A percentile compares a stretch with the other conserved stretches of the same genome.
Evolutionary conservation across 1,140 invertebrate genomes (phyloP).

Genomic region (Danaus plexippus): DNA sequence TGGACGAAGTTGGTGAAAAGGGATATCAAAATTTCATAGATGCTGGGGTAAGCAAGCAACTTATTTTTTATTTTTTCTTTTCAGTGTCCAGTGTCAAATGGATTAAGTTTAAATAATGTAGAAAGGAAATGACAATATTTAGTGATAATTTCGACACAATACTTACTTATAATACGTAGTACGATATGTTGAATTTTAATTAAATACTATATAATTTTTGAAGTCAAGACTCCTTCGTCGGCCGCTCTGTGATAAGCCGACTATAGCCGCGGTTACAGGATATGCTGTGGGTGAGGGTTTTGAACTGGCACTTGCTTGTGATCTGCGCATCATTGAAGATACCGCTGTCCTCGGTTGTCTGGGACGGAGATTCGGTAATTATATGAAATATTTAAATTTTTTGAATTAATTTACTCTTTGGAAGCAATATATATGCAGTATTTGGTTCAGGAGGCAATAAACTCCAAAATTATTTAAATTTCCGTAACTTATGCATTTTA

Average conservation of each 20-base stretch:
- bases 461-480: no score
- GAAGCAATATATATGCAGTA: no score
- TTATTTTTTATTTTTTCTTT: conserved; percentile 14
- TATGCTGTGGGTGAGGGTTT: conserved; percentile 91
- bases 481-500: no score
- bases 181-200: background rate
- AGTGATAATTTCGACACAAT: no score
- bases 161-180: no score
- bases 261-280: conserved; percentile 88
- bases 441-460: no score
- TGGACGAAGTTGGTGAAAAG: conserved; percentile 75
- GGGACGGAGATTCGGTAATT: conserved; percentile 85
- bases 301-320: conserved; percentile 92
- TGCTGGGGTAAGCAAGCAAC: conserved; percentile 48
- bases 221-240: conserved; percentile 54
- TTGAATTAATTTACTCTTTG: no score
- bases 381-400: background rate
- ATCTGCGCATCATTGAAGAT: conserved; percentile 89
- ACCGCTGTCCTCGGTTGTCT: conserved; percentile 87
- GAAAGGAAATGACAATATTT: no score
- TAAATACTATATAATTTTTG: conserved; percentile 1
- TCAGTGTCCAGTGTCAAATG: background rate
- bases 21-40: conserved; percentile 70
- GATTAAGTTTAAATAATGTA: no score
- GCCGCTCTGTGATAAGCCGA: conserved; percentile 82